Evolutionary conservation across 2,888 invertebrate genomes (phyloP).

Genomic region (Acanthosepion pharaonis): DNA sequence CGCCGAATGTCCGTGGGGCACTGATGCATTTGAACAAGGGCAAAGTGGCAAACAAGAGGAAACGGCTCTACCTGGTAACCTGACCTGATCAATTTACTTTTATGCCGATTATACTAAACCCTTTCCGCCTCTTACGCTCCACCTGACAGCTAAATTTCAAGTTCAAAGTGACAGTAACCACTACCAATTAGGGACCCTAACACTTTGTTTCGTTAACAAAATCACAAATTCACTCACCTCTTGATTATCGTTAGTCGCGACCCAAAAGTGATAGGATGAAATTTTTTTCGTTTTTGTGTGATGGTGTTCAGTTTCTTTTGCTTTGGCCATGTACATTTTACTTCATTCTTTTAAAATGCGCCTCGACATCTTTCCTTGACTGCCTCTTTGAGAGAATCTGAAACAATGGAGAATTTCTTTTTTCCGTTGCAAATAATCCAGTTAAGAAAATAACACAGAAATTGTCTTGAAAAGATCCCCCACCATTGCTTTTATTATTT

Average conservation of each 20-base stretch:
- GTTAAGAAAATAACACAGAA: no score
- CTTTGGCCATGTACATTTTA: no score
- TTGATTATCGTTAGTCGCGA: not conserved
- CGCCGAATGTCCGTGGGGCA: slow-evolving; percentile 1
- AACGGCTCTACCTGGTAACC: not conserved
- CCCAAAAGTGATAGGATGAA: not conserved
- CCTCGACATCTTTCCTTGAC: no score
- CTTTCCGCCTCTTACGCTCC: not conserved
- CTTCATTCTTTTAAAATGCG: no score
- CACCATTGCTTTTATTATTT: no score
- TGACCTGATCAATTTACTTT: not conserved
- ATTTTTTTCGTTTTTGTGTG: not conserved
- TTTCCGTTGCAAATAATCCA: no score
- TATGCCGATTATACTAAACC: not conserved
- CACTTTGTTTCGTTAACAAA: slow-evolving; percentile 3
- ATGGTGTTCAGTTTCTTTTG: not conserved
- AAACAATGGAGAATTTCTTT: no score
- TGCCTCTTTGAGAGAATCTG: no score
- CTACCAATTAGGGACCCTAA: not conserved
- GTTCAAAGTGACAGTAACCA: slow-evolving; percentile 20
- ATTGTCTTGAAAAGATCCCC: no score
- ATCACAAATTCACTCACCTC: not conserved
- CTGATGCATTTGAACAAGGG: not conserved
- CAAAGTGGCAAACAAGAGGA: not conserved
- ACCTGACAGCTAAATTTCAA: not conserved